Evolutionary conservation across 2,797 vertebrate species (phyloP), one percentile per base, ranked within the genome.

Genomic region (Sardinella longiceps): DNA sequence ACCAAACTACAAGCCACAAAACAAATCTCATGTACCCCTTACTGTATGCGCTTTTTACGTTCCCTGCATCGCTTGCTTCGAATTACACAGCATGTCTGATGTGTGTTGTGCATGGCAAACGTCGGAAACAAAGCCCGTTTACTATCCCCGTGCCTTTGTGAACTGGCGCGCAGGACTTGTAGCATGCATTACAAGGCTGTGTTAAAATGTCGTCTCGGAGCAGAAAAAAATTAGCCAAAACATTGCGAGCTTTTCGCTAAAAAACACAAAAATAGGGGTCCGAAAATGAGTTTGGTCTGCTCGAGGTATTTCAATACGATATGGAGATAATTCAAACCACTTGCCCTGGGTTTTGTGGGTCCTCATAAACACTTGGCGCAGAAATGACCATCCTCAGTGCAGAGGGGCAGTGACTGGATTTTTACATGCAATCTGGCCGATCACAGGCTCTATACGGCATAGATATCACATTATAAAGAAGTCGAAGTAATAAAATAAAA

Each of bases 201-300:
- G 80, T 70, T 84, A 86, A 83, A 86, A 70, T 28, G 23, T 45
- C 45, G 37, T 63, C 83, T 58, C 63, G 66, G 30, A 37, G 60
- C 33, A 80, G n/a, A n/a, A 46, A 81, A 30, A 81, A 86, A 81
- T 86, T 70, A 92, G 92, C 92, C 90, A 89, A 91, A 70, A 89
- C 90, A 88, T 89, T 84, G 85, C 66, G 50, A 88, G 87, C 14
- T 89, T 90, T 4, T 93, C 91, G 93, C 92, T n/a, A n/a, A 94
- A 92, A 37, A 70, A 70, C 88, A 92, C 48, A 50, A 82, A 48
- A 88, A 90, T 86, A 87, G 37, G 87, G 85, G 85, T 84, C 86
- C n/a, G 48, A 56, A 86, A 86, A 86, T 84, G 18, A 82, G 51
- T 81, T 84, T 53, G 43, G 85, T 85, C 85, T 92, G 92, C 91